Base-by-base conservation (phyloP, 2,888 invertebrate genomes). In the Tenthredo amoena region DNA sequence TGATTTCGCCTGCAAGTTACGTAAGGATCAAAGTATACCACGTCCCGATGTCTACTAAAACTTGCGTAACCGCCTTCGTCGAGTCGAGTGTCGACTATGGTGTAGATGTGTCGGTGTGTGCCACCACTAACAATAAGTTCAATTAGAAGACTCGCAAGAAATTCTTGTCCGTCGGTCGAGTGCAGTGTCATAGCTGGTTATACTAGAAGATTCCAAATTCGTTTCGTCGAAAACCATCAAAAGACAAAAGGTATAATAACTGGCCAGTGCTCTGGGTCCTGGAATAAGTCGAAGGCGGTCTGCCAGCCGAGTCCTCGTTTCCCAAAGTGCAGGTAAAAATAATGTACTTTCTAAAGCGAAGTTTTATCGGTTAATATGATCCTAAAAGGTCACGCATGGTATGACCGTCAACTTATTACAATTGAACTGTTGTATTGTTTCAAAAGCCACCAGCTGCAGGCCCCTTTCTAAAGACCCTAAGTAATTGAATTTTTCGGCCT, bases 261-360 rank as follows among this genome's bases (percentile, higher is more conserved):
- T 62, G 37, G 34, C 79, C 21, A 26, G 58, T 9, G 18, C 26
- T 26, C 50, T 15, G 26, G 43, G 40, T 43, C 40, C 40, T 43
- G 21, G n/a, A 74, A 43, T 43, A 26, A 40, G 0, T 55, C n/a
- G 31, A 31, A 31, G 37, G 26, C 21, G n/a, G 79, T 62, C 79
- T 58, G 77, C 37, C 40, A 21, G 37, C 81, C 62, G 34, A 40
- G 10, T 26, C 40, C 58, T 40, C n/a, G 37, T 21, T 62, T 26
- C 40, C 62, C 58, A n/a, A 62, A 58, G 58, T 40, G 62, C 81
- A 62, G 81, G 62, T 81, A 58, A 81, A 62, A 40, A 79, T 79
- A 34, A 12, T 18, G 4, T 40, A 58, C 79, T 37, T 79, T 55
- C 58, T 79, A 62, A 21, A 37, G n/a, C 40, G n/a, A 12, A 10